Evolutionary conservation across 2,113 vertebrate genomes (phyloP), one percentile per base, ranked within the genome.

Genomic region (Morphnarchus princeps): DNA sequence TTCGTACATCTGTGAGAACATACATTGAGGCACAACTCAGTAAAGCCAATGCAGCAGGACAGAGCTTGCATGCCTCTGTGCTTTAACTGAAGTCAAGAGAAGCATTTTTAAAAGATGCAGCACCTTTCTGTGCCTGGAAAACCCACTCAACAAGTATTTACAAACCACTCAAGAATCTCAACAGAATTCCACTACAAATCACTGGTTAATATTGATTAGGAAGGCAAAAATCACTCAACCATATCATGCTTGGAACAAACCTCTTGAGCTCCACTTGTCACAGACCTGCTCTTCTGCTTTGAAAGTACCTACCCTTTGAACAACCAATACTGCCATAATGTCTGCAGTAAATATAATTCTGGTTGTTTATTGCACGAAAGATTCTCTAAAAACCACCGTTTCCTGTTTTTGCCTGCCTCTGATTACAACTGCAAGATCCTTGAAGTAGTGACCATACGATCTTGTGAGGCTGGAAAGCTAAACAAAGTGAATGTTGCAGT

Each of bases 351-450:
- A 94, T 85, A 92, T 16, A 95, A 87, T 82, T 87, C 94, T 82
- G 89, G 96, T 47, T 94, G 95, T 89, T 89, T 95, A 93, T 91
- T 96, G 91, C 16, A 63, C 86, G 95, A 95, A 97, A 88, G 42
- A 67, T 90, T 58, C 67, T 91, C 77, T 93, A 95, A 94, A 92
- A 94, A 89, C 45, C 82, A 96, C 74, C 10, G 5, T 89, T 96
- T 97, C 97, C 94, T 96, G 95, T 82, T 95, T 95, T 90, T 97
- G 95, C 91, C 91, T 95, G 95, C 66, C 94, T 94, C 81, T 93
- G 89, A 91, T 94, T 88, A 94, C 4, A 32, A 93, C 81, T 95
- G 95, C 89, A 95, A 95, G 91, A 87, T 95, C 78, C 91, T 82
- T 79, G 42, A 95, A 87, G 84, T 19, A 94, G 61, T 73, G 86